Evolutionary conservation across 2,888 invertebrate genomes (phyloP), one percentile per base, ranked within the genome.

Genomic region (Orthonychiurus folsomi): DNA sequence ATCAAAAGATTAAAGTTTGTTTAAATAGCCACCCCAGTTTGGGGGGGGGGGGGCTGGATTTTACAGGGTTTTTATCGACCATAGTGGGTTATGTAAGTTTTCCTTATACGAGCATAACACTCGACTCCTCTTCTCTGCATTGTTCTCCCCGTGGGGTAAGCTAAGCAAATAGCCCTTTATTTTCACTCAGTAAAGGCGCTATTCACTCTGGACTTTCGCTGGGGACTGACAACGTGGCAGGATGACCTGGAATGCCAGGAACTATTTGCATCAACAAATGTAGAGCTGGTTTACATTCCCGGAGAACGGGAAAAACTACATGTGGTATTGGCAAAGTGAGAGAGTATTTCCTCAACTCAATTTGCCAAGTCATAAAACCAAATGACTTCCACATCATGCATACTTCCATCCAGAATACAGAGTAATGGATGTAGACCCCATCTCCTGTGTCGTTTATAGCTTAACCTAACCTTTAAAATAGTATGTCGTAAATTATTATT

Each of bases 311-410:
- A 37, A 37, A 37, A 37, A 37, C 37, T 15, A 15, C 5, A 37
- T n/a, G n/a, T n/a, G n/a, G n/a, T n/a, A n/a, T n/a, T n/a, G n/a
- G 37, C 9, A 15, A 37, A 55, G 55, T 20, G 25, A 55, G 24
- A 21, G 3, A 3, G 20, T 15, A 52, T 20, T 52, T 52, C 20
- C 20, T 21, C 3, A 52, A 21, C 24, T 55, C 21, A 55, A 55
- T 55, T 55, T 55, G 55, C 5, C 2, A 23, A 21, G 3, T 24
- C 21, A 24, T 55, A 55, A 55, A 55, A 24, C 24, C 3, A 55
- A 55, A 55, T 23, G 55, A 24, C 21, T 23, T 55, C 25, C n/a
- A n/a, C n/a, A n/a, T n/a, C n/a, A n/a, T n/a, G n/a, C n/a, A n/a
- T n/a, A n/a, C n/a, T n/a, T n/a, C n/a, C n/a, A n/a, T n/a, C n/a